Evolutionary conservation across 2,888 invertebrate genomes (phyloP), one percentile per base, ranked within the genome.

Genomic region (Hyposoter dolosus): DNA sequence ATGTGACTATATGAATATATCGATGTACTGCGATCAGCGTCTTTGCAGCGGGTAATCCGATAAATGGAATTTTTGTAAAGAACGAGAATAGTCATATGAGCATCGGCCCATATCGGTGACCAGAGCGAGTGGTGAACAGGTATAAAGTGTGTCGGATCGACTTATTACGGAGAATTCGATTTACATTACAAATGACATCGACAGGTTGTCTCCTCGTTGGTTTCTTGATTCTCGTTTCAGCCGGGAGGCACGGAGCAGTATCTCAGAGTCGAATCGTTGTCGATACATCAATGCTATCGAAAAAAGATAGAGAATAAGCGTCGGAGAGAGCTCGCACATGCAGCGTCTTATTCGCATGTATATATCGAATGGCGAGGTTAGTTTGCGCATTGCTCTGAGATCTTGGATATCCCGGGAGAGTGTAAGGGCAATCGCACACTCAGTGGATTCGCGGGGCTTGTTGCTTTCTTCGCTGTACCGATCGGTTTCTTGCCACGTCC

Each of bases 401-500:
- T 86, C 78, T 77, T 63, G 75, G 80, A 80, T 85, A 79, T 66
- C 69, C 65, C 65, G 43, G 15, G 77, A 68, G 77, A 68, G 83
- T 50, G 81, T 72, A 75, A 74, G 74, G 72, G 81, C 72, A 78
- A 84, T 74, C 83, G 76, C 56, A 75, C 79, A 76, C 74, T 72
- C 60, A 19, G 69, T 40, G 78, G 74, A 45, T 65, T 79, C 63
- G 17, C 68, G 40, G 63, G 40, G 40, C 75, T 63, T 35, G 63
- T 32, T 84, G 50, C 56, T 83, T 43, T 66, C 69, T 82, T 53
- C 47, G 81, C 50, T 82, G 50, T 63, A 45, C 74, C 87, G 84
- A 88, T 88, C 82, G 87, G 82, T 83, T 86, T 84, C 87, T 87
- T 82, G 78, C 84, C 84, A 83, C 83, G 86, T 87, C 84, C 84